Percentiles rank a stretch among this genome's conserved stretches.
Conservation (phyloP, 2,113 vertebrate species). For the Osmerus eperlanus region DNA sequence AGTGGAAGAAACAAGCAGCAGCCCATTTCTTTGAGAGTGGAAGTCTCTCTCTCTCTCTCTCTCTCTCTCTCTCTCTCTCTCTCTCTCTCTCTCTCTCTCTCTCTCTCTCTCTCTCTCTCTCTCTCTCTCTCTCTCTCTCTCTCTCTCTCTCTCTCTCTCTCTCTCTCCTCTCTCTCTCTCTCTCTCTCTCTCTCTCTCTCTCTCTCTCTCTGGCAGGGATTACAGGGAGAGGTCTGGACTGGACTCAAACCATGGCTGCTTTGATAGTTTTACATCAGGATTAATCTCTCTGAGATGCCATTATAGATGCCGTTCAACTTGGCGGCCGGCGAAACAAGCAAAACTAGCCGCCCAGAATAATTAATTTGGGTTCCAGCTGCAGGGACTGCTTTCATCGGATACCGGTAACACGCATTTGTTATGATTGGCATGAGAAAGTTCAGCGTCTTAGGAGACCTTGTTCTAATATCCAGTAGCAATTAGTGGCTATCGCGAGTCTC, state of each 20-base stretch:
- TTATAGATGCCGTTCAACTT: constrained; percentile 55
- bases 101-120: background rate
- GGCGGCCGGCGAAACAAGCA: constrained; percentile 43
- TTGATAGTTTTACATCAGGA: constrained; percentile 48
- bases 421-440: constrained; percentile 59
- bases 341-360: constrained; percentile 58
- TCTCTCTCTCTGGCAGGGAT: constrained; percentile 22
- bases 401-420: constrained; percentile 47
- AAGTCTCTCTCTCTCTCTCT: background rate
- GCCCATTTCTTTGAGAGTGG: background rate
- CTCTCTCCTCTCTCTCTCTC: background rate
- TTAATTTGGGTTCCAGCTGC: constrained; percentile 49
- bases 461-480: constrained; percentile 61
- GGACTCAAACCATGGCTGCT: constrained; percentile 39
- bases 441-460: constrained; percentile 53
- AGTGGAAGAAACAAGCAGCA: constrained; percentile 1
- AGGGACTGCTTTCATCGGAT: constrained; percentile 46
- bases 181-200: constrained; percentile 18
- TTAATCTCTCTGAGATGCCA: constrained; percentile 55
- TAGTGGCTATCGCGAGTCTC: constrained; percentile 39
- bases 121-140: background rate
- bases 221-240: constrained; percentile 13
- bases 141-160: background rate
- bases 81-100: background rate
- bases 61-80: constrained; percentile 2